Evolutionary conservation across 1,140 invertebrate genomes (phyloP).

Genomic region (Zeugodacus cucurbitae): DNA sequence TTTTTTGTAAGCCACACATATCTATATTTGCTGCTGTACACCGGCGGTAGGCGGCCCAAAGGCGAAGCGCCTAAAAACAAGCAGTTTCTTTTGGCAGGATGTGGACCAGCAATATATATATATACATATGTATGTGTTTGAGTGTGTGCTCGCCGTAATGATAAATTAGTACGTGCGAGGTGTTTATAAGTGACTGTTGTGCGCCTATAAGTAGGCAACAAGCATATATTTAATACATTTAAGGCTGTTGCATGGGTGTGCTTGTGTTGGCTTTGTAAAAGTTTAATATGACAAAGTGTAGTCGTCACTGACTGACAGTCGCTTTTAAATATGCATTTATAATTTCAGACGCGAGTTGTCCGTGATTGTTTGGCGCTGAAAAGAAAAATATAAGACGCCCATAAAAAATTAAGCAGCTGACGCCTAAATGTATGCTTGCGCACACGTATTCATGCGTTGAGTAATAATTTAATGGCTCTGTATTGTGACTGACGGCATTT

Average conservation of each 20-base stretch:
- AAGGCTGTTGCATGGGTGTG: too few species aligned
- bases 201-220: slow-evolving; percentile 23
- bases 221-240: not conserved
- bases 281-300: slow-evolving; percentile 3
- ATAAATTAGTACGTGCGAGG: slow-evolving; percentile 15
- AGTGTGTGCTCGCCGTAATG: not conserved
- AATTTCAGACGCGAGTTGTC: not conserved
- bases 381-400: not conserved
- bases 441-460: not conserved
- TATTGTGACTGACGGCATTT: not conserved
- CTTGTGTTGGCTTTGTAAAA: not conserved
- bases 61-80: not conserved
- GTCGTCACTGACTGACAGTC: not conserved
- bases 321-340: slow-evolving; percentile 30
- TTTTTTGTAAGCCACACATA: not conserved
- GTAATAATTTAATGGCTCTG: slow-evolving; percentile 15
- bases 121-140: not conserved
- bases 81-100: not conserved
- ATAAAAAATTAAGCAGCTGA: not conserved
- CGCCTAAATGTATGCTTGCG: not conserved
- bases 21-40: not conserved
- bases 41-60: not conserved
- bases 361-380: not conserved
- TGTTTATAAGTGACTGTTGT: slow-evolving; percentile 12
- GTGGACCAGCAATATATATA: not conserved